Percentiles rank a stretch among this genome's conserved stretches.
Evolutionary conservation across 2,888 invertebrate genomes (phyloP).

Genomic region (Selenia dentaria): DNA sequence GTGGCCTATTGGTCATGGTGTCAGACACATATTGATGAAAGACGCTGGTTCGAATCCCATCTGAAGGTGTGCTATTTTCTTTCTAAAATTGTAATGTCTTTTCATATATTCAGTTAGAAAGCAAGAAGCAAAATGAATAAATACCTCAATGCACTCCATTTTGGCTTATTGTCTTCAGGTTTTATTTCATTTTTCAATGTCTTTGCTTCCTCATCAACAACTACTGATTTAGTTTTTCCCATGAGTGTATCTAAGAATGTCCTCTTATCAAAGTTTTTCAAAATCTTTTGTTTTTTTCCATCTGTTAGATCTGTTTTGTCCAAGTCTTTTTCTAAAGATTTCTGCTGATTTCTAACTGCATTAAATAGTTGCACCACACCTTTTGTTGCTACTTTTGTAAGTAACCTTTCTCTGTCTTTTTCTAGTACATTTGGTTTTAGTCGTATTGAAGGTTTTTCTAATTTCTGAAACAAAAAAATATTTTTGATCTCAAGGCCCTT

Average conservation of each 20-base stretch:
- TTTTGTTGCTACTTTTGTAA: slow-evolving; percentile 94
- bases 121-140: no score
- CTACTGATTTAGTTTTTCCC: slow-evolving; percentile 86
- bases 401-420: slow-evolving; percentile 89
- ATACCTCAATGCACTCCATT: slow-evolving; percentile 87
- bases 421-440: slow-evolving; percentile 91
- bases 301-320: slow-evolving; percentile 90
- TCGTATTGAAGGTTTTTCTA: slow-evolving; percentile 86
- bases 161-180: slow-evolving; percentile 61
- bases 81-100: no score
- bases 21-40: no score
- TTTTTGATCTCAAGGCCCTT: no score
- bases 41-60: no score
- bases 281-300: slow-evolving; percentile 89
- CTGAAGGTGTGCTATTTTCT: no score
- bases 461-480: slow-evolving; percentile 76
- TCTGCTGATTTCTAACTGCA: slow-evolving; percentile 94
- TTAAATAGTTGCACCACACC: slow-evolving; percentile 97
- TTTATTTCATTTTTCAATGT: slow-evolving; percentile 67
- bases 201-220: slow-evolving; percentile 74
- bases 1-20: no score
- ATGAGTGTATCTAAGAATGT: slow-evolving; percentile 92
- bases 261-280: slow-evolving; percentile 90
- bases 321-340: slow-evolving; percentile 88
- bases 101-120: no score